Conservation (phyloP, 1,140 invertebrate species). For the Drosophila subobscura region DNA sequence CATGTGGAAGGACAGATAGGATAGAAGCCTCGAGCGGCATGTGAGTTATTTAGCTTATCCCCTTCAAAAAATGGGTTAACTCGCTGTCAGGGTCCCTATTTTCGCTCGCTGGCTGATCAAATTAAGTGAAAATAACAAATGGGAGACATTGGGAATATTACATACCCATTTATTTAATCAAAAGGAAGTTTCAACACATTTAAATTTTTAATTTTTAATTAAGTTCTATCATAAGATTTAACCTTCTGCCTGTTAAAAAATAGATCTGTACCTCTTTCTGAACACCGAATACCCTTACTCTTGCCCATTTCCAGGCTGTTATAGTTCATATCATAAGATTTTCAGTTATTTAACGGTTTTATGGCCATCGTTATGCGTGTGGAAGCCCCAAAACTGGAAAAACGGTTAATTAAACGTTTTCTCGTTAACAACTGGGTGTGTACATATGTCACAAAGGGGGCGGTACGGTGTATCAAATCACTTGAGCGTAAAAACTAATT, state of each 20-base stretch:
- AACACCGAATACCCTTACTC: no score
- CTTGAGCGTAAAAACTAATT: conserved; percentile 66
- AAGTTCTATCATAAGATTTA: no score
- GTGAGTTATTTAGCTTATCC: conserved; percentile 42
- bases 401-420: conserved; percentile 70
- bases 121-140: conserved; percentile 13
- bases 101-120: conserved; percentile 1
- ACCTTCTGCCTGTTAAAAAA: no score
- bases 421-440: conserved; percentile 48
- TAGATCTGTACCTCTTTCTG: no score
- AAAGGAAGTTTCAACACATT: no score
- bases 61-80: conserved; percentile 47
- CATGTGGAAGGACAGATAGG: conserved; percentile 47
- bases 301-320: no score
- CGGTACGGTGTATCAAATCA: conserved; percentile 9
- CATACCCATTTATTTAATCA: no score
- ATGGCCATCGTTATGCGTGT: conserved; percentile 39
- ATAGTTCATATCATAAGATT: conserved; percentile 21
- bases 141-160: not conserved
- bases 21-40: conserved; percentile 20
- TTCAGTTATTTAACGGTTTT: conserved; percentile 44
- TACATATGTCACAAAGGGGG: conserved; percentile 6
- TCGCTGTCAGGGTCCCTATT: not conserved
- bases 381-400: conserved; percentile 31
- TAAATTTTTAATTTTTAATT: no score